A percentile compares a stretch with the other conserved stretches of the same genome.
These are phyloP conservation scores for Ailuropoda melanoleuca DNA, from an alignment of 2,113 vertebrate genomes.

Conservation along the genomic window DNA sequence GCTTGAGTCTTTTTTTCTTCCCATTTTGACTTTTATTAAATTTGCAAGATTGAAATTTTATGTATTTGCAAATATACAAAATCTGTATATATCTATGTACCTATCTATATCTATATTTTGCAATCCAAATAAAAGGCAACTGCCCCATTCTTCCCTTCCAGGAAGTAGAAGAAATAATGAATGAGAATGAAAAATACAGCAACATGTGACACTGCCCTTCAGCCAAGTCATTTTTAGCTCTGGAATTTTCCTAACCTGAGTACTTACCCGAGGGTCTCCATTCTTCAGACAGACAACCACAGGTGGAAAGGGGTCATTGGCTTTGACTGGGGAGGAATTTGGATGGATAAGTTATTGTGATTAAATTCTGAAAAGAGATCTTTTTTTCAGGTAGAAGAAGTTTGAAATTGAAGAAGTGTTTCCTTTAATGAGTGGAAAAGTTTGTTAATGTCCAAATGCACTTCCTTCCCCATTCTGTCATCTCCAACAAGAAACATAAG, in stretches of 20 bases:
- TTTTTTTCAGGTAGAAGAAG: not conserved
- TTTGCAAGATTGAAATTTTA: constrained; percentile 4
- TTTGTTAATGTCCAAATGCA: not conserved
- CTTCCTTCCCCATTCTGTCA: not conserved
- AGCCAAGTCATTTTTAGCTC: not conserved
- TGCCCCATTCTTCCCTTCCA: not conserved
- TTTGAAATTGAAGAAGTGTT: not conserved
- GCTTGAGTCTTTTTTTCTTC: not conserved
- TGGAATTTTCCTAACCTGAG: not conserved
- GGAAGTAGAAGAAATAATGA: not conserved
- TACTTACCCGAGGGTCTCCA: not conserved
- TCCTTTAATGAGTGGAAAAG: not conserved
- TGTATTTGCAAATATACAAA: constrained; percentile 19
- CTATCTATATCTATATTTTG: not conserved
- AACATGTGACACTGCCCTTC: not conserved
- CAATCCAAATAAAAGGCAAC: not conserved
- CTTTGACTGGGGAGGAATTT: not conserved
- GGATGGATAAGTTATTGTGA: not conserved
- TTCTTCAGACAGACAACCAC: not conserved
- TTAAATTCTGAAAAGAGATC: not conserved
- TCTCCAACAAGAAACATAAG: not conserved
- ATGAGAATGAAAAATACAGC: not conserved
- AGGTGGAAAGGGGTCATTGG: not conserved
- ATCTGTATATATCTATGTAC: not conserved
- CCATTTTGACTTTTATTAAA: constrained; percentile 31